Base-by-base conservation (phyloP, 2,113 vertebrate genomes). In the Gulo gulo region DNA sequence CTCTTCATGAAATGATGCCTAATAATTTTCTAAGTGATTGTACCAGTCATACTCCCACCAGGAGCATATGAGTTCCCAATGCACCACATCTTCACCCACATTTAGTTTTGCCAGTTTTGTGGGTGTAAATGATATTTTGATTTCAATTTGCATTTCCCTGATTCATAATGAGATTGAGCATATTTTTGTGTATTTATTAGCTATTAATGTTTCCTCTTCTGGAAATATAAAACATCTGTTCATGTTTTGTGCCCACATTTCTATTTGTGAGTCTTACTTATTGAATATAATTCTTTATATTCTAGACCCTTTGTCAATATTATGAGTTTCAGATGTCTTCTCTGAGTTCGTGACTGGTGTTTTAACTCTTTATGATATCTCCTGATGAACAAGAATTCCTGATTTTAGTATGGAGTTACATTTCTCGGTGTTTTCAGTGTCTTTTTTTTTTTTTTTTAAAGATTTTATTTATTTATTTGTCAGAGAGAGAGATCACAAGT, bases 121-220 rank as follows among this genome's bases (percentile, higher is more conserved):
- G 90, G 82, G 82, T 88, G 29, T 94, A 74, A 94, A 71, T 93
- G 82, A 12, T 94, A 94, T 94, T 98, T 95, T 94, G 29, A 87
- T 95, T 96, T 95, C 87, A 78, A 21, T 97, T 94, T 97, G 73
- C 93, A 90, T 89, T 95, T 95, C 45, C 39, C 82, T 91, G 78
- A 61, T 95, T 95, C 85, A 63, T 91, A 88, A 93, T 94, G 93
- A 97, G 31, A 65, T 73, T 79, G 55, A 94, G 13, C 96, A 76
- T 97, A 82, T 95, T 94, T 97, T 82, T 94, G n/a, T 82, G 6
- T 89, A 45, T 96, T 83, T 96, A 94, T 96, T 94, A 94, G 85
- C 84, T 36, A 57, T 92, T 96, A 69, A 29, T 63, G 47, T 91
- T 97, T 96, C 67, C 84, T 90, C 69, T 94, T 74, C 87, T 83